These are phyloP conservation scores for Andrena haemorrhoa DNA, from an alignment of 2,888 invertebrate species.

Conservation along the genomic window DNA sequence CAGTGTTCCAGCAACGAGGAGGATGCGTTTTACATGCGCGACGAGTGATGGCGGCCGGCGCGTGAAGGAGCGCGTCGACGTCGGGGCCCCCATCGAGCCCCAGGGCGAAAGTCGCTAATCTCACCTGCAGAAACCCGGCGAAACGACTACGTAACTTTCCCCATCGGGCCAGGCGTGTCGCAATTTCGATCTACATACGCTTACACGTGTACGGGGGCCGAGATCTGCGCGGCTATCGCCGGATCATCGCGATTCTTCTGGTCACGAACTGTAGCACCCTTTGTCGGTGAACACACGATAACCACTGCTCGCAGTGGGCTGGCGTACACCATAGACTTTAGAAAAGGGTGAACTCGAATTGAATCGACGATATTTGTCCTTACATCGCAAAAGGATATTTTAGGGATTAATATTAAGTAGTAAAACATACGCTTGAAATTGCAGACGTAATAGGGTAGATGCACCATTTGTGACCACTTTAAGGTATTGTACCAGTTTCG, in stretches of 20 bases:
- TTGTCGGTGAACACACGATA: slow-evolving; percentile 19
- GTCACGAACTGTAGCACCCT: slow-evolving; percentile 24
- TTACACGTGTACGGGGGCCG: slow-evolving; percentile 32
- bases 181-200: slow-evolving; percentile 46
- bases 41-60: slow-evolving; percentile 10
- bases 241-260: slow-evolving; percentile 31
- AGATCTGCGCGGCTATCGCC: slow-evolving; percentile 28
- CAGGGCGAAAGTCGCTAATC: slow-evolving; percentile 43
- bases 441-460: too few species aligned
- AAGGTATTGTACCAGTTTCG: too few species aligned
- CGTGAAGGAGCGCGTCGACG: slow-evolving; percentile 28
- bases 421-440: too few species aligned
- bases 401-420: too few species aligned
- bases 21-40: slow-evolving; percentile 31
- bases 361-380: not conserved
- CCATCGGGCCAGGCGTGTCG: slow-evolving; percentile 28
- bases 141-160: slow-evolving; percentile 42
- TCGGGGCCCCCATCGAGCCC: slow-evolving; percentile 17
- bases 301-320: not conserved
- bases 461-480: too few species aligned
- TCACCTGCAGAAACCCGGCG: slow-evolving; percentile 14
- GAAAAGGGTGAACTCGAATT: not conserved
- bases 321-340: not conserved
- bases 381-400: too few species aligned
- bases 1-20: slow-evolving; percentile 6